phyloP scores from a whole-genome alignment of 2,113 vertebrate species.

The Alligator mississippiensis region DNA sequence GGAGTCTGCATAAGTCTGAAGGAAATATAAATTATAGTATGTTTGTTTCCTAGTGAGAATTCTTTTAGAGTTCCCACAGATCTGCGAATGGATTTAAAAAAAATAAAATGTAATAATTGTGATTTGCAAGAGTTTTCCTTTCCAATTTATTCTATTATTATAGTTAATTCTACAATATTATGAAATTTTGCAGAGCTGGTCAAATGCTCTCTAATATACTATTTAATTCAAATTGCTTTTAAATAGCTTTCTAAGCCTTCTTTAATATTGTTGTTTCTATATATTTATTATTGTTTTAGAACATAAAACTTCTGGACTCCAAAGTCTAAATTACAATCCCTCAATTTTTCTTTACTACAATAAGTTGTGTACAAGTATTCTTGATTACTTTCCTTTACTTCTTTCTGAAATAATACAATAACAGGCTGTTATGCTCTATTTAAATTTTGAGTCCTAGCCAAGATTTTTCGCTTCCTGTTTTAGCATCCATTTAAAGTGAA shows the following conservation, averaged over 20 bases:
- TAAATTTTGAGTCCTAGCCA: conserved; percentile 70
- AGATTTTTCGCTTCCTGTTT: conserved; percentile 33
- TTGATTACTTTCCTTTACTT: conserved; percentile 69
- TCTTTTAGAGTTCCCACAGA: neutral
- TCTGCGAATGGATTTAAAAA: conserved; percentile 27
- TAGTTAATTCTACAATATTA: neutral
- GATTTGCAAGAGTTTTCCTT: conserved; percentile 56
- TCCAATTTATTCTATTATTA: conserved; percentile 16
- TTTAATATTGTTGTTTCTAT: conserved; percentile 47
- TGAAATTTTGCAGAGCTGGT: conserved; percentile 17
- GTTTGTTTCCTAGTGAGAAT: neutral
- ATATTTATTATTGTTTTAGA: conserved; percentile 59
- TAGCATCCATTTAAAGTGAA: conserved; percentile 41
- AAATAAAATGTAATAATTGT: conserved; percentile 24
- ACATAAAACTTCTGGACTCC: conserved; percentile 51
- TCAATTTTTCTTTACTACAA: conserved; percentile 35
- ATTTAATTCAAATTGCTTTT: conserved; percentile 62
- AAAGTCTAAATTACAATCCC: conserved; percentile 48
- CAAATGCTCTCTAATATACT: conserved; percentile 35
- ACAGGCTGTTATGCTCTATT: conserved; percentile 71
- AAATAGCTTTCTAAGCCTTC: conserved; percentile 48
- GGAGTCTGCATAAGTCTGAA: neutral
- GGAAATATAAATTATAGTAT: neutral
- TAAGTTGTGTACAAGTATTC: conserved; percentile 62
- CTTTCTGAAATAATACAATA: conserved; percentile 67